Base-by-base conservation (phyloP, 2,797 vertebrate genomes). In the Pseudopleuronectes americanus region DNA sequence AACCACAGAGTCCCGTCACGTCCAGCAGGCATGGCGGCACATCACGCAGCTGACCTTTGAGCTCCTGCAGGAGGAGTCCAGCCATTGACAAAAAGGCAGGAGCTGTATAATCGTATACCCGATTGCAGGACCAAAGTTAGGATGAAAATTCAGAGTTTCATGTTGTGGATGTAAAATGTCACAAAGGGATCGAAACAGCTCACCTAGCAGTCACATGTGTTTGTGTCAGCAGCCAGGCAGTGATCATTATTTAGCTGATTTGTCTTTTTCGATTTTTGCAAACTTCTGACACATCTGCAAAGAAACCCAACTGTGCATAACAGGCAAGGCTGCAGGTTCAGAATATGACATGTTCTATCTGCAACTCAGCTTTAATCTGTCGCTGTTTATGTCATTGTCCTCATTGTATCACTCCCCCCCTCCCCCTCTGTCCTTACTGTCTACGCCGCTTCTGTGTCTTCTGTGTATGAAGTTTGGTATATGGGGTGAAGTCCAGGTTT, bases 21-120 rank as follows among this genome's bases (percentile, higher is more conserved):
- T 99, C 67, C 91, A 89, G 4, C 88, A 91, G 61, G 96, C 97
- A 31, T 99, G 98, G 98, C 87, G 88, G 59, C 96, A 97, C 90
- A 96, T 99, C 89, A 82, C 77, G 0, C 89, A 94, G 73, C 87
- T 97, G 83, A 94, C 96, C n/a, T 87, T 87, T 0, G 84, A 92
- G 19, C 87, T 99, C 41, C 84, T 99, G 76, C 83, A 80, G 70
- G 47, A 48, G 14, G 83, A 93, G 60, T 69, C 75, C 16, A 31
- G 16, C 57, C 81, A 93, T 77, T 89, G 73, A 86, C 60, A 33
- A 62, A n/a, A 16, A 23, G 0, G 4, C 0, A 41, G 24, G 19
- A 16, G 36, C 41, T 8, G 19, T 51, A 23, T 33, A 62, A 49
- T 31, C 53, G 45, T n/a, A 69, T 33, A 51, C 55, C 51, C 10